A percentile compares a stretch with the other conserved stretches of the same genome.
These are phyloP conservation scores for Papilio protenor DNA, from an alignment of 2,888 invertebrate genomes.

Conservation along the genomic window DNA sequence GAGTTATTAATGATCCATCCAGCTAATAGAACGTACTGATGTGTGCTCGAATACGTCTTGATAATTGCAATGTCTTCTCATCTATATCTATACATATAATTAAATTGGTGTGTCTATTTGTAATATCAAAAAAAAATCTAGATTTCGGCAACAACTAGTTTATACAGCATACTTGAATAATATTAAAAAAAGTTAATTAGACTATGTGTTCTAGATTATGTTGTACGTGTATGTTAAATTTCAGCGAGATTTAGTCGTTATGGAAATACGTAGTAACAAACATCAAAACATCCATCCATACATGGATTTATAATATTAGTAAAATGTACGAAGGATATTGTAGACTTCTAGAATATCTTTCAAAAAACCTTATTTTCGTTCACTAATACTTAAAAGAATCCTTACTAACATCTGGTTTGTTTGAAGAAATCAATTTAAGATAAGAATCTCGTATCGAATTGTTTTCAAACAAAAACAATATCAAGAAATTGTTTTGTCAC, in stretches of 20 bases:
- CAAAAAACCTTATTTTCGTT: not conserved
- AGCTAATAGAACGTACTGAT: conserved; percentile 17
- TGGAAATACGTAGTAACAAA: too few species aligned
- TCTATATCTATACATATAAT: too few species aligned
- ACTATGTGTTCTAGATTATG: too few species aligned
- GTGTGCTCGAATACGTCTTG: not conserved
- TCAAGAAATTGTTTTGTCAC: not conserved
- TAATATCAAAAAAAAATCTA: too few species aligned
- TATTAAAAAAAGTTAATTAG: too few species aligned
- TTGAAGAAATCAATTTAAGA: not conserved
- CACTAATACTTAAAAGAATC: not conserved
- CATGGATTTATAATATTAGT: too few species aligned
- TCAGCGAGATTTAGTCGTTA: too few species aligned
- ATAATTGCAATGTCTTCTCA: not conserved
- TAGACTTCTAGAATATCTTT: not conserved
- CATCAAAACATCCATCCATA: too few species aligned
- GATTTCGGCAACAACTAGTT: too few species aligned
- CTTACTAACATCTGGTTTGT: not conserved
- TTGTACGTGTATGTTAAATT: too few species aligned
- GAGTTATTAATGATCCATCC: conserved; percentile 30
- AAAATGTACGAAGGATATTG: not conserved
- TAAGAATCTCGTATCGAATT: not conserved
- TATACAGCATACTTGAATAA: too few species aligned
- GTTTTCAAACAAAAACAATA: conserved; percentile 2
- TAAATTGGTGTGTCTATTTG: too few species aligned